Conservation (phyloP, 2,113 vertebrate genomes). For the Chaenocephalus aceratus region DNA sequence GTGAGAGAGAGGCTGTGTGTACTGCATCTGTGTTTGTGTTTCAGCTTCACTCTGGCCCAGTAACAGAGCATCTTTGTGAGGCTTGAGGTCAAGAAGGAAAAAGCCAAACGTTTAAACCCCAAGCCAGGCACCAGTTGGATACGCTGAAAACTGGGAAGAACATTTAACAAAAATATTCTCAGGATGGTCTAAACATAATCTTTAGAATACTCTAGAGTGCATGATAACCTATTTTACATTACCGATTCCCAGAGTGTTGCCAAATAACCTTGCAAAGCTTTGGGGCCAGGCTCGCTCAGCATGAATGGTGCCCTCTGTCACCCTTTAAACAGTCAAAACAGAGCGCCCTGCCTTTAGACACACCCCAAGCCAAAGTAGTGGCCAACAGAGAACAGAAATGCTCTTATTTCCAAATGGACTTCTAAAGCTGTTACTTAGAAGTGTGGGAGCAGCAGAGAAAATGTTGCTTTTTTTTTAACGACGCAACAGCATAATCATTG, state of each 20-base stretch:
- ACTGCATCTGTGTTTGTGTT: not conserved
- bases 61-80: conserved; percentile 68
- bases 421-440: not conserved
- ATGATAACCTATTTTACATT: not conserved
- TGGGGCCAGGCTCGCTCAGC: not conserved
- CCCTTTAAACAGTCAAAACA: conserved; percentile 59
- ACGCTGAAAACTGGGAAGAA: not conserved
- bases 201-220: not conserved
- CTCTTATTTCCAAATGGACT: conserved; percentile 33
- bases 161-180: not conserved
- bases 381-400: conserved; percentile 34
- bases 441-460: not conserved
- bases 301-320: conserved; percentile 77
- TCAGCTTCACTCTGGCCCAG: conserved; percentile 11
- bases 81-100: conserved; percentile 28
- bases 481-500: not conserved
- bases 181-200: not conserved
- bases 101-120: not conserved
- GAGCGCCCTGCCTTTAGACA: conserved; percentile 42
- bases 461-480: too few species aligned
- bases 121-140: conserved; percentile 1
- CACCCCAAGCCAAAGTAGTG: conserved; percentile 67
- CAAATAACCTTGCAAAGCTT: conserved; percentile 10
- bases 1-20: not conserved
- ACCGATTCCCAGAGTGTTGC: not conserved